Evolutionary conservation across 2,797 vertebrate species (phyloP), one percentile per base, ranked within the genome.

Genomic region (Enoplosus armatus): DNA sequence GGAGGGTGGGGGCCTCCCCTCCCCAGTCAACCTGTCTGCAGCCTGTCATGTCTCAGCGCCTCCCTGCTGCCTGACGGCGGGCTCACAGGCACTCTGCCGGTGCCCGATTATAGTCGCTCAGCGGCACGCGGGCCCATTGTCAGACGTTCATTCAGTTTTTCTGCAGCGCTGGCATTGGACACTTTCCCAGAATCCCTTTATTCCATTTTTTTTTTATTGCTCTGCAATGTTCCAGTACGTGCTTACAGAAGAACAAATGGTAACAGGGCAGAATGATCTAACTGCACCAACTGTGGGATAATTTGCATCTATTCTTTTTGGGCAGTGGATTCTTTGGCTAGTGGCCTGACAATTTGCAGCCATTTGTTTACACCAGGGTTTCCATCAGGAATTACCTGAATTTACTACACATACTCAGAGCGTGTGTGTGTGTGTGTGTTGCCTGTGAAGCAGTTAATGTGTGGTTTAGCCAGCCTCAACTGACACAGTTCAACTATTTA

Each of bases 111-210:
- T 73, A 79, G 79, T 78, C 82, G 74, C 77, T 82, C 62, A 66
- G 75, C 54, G 62, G 80, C 83, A 82, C 68, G 35, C 59, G 9
- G 86, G 70, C 27, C 86, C 56, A 80, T 94, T 93, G 91, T 93
- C 69, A 67, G 67, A 72, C 74, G 45, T 79, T 89, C 85, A 87
- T 92, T 92, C 87, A 71, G 37, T 73, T 90, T n/a, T 91, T 94
- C 58, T 86, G 82, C 89, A 68, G 60, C 20, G 85, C 72, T 66
- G 51, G 83, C 84, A 37, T 89, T 94, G 93, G 92, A 92, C 60
- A 26, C 74, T 75, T 87, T 95, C 93, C 92, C 90, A 91, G 91
- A 92, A 85, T 71, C 62, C 82, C 64, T 85, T 89, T 83, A 83
- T 86, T 78, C 79, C 80, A 22, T 45, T 43, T 7, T 45, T 41